Base-by-base conservation (phyloP, 2,113 vertebrate species). In the Stomatorhinus ivindoensis region DNA sequence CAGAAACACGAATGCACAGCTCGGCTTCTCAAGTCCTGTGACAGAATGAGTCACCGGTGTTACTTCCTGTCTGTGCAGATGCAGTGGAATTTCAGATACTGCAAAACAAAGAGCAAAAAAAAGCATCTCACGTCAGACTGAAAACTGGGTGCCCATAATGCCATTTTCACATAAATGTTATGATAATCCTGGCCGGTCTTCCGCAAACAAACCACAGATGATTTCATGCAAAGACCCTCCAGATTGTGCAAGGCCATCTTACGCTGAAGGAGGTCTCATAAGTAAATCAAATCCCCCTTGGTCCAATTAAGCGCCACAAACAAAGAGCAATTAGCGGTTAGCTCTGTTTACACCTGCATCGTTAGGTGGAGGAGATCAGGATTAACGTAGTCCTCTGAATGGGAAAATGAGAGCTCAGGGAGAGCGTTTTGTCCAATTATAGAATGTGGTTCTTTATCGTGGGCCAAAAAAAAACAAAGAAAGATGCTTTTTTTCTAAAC, bases 1-100 rank as follows among this genome's bases (percentile, higher is more conserved):
- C 42, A 47, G 84, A 39, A 58, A 87, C 39, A 44, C 19, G 39
- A 58, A 65, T 11, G 35, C 17, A 9, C 42, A 27, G 13, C 24
- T 8, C 76, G 42, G 88, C 48, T 46, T 89, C 73, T 84, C 19
- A 35, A 55, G 48, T 42, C 19, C 76, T 89, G 35, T 83, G 50
- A 76, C 31, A 89, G 47, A 89, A 55, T 89, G 88, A 89, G 73
- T 89, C 88, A 89, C 73, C 19, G n/a, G 31, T 89, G 50, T 84
- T 50, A 84, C 88, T 89, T 89, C 88, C 88, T 2, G 73, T 83
- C 73, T 44, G 48, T 58, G 48, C 76, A 89, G 88, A 44, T 15
- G 50, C 44, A 58, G 88, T 31, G 24, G 50, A 83, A 84, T 83
- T 50, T 53, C 73, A 83, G 31, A 83, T 19, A 11, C 73, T 11